Base-by-base conservation (phyloP, 2,888 invertebrate species). In the Andrena dorsata region DNA sequence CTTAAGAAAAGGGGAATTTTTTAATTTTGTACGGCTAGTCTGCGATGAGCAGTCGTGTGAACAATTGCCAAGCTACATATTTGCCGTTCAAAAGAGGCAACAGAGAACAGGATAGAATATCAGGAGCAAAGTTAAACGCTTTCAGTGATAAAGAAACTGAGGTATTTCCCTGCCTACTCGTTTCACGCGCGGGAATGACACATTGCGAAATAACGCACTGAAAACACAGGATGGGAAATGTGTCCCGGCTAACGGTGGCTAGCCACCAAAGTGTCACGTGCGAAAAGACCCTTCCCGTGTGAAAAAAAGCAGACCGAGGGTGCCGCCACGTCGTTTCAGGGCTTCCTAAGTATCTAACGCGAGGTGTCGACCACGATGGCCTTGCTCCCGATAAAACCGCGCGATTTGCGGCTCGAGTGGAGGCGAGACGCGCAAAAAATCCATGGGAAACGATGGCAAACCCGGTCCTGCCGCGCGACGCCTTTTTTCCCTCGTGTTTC, bases 361-460 rank as follows among this genome's bases (percentile, higher is more conserved):
- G 80, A 79, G 84, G 80, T 86, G 82, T 80, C 65, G 77, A 76
- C 73, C 66, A 41, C 82, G 85, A 76, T 82, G 85, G 72, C 86
- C 80, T 84, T 87, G 86, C 88, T 84, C 83, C 83, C 85, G 90
- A 89, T 90, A 88, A 86, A 89, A 84, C 86, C 65, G 51, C 61
- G 66, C 74, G 82, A 83, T 82, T 75, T 75, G 83, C 73, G 74
- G 78, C 82, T 68, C 69, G 28, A 70, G 64, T 60, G 49, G 61
- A 73, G 68, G 35, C 82, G 77, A 75, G 23, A 10, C 41, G 74
- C 28, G 81, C 61, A 82, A 82, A 82, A 82, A 77, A 72, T 65
- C 71, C 58, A 30, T 79, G 79, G 79, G 80, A 80, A 74, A 56
- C 20, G 83, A 61, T 70, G 58, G 58, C 47, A 70, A 77, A 82